A percentile compares a stretch with the other conserved stretches of the same genome.
Evolutionary conservation across 2,797 vertebrate species (phyloP).

Genomic region (Clarias platycephalus): DNA sequence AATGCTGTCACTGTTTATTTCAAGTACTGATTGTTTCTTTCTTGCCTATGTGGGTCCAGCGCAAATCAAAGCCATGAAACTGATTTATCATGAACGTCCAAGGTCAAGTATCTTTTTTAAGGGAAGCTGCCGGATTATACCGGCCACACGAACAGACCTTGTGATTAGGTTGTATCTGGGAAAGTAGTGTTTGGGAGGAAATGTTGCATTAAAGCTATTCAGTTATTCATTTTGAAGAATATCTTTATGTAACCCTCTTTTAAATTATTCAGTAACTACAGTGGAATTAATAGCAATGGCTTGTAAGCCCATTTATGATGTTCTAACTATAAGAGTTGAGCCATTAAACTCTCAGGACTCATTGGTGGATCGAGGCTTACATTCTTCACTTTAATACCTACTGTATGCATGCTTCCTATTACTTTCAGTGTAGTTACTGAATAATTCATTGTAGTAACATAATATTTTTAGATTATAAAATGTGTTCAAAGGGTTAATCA

Average conservation of each 20-base stretch:
- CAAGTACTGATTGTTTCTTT: constrained; percentile 13
- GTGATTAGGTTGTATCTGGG: not conserved
- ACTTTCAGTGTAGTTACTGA: not conserved
- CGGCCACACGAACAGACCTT: constrained; percentile 12
- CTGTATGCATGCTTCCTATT: not conserved
- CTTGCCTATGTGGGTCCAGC: not conserved
- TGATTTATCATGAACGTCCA: constrained; percentile 26
- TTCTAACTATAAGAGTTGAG: constrained; percentile 15
- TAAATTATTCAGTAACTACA: constrained; percentile 21
- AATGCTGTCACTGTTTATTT: constrained; percentile 33
- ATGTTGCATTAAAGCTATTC: not conserved
- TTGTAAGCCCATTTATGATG: constrained; percentile 15
- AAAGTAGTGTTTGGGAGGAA: not conserved
- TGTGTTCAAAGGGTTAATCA: not conserved
- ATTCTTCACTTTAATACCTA: constrained; percentile 9
- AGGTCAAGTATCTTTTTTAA: constrained; percentile 21
- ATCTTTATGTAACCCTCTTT: constrained; percentile 3
- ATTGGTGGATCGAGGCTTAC: not conserved
- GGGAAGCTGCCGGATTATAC: constrained; percentile 35
- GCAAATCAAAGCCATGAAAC: constrained; percentile 6
- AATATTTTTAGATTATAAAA: not conserved
- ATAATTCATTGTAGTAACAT: not conserved
- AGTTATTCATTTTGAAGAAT: constrained; percentile 15
- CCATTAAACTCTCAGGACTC: not conserved
- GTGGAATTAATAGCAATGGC: constrained; percentile 9